phyloP scores from a whole-genome alignment of 2,888 invertebrate genomes.

The Tupiocoris notatus region DNA sequence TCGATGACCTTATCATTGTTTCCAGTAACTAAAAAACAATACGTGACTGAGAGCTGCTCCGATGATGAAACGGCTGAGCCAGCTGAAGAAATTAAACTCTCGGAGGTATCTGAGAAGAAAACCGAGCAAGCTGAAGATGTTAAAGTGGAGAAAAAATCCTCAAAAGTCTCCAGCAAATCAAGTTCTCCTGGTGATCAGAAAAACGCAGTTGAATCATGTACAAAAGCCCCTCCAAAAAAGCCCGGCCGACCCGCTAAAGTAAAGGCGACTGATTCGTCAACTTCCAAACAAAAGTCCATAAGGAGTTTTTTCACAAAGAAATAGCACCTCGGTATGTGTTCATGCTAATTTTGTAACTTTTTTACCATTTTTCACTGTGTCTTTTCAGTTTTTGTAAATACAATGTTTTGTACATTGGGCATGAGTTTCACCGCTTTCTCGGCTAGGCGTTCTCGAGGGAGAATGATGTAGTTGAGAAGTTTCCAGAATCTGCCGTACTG shows the following conservation, averaged over 20 bases:
- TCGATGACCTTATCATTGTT: background rate
- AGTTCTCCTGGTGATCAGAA: background rate
- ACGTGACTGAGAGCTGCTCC: constrained; percentile 53
- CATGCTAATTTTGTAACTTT: too few species aligned
- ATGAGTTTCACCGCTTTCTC: too few species aligned
- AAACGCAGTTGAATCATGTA: constrained; percentile 46
- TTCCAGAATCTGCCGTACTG: too few species aligned
- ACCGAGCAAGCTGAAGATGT: background rate
- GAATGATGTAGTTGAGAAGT: too few species aligned
- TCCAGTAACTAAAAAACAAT: constrained; percentile 53
- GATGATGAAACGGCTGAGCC: constrained; percentile 51
- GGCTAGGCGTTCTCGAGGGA: too few species aligned
- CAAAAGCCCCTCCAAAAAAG: constrained; percentile 18
- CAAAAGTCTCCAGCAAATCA: background rate
- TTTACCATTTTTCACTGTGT: too few species aligned
- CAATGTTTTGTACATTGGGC: too few species aligned
- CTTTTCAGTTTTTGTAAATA: too few species aligned
- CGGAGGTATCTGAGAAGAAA: background rate
- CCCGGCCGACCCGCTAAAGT: constrained; percentile 15
- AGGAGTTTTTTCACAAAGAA: constrained; percentile 44
- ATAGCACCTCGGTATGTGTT: background rate
- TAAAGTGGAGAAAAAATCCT: background rate
- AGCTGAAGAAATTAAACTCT: constrained; percentile 21
- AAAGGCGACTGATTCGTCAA: background rate
- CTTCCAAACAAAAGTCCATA: constrained; percentile 44